Evolutionary conservation across 2,113 vertebrate genomes (phyloP).

Genomic region (Poicephalus gulielmi): DNA sequence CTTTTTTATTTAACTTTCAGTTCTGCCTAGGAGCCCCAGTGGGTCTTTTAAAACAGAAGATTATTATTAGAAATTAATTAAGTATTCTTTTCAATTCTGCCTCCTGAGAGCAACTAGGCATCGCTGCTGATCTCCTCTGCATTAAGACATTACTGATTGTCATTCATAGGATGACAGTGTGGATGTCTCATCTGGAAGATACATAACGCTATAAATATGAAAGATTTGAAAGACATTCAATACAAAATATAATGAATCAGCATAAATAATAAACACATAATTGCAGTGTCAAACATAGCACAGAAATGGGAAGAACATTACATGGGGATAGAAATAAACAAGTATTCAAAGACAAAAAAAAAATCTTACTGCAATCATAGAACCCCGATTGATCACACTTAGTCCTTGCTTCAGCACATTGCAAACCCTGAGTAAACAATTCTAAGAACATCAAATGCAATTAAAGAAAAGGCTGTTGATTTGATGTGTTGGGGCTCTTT

Average conservation of each 20-base stretch:
- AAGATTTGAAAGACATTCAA: constrained; percentile 48
- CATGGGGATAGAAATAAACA: not conserved
- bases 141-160: constrained; percentile 65
- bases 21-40: constrained; percentile 50
- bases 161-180: not conserved
- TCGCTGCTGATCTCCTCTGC: constrained; percentile 32
- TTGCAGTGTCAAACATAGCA: constrained; percentile 5
- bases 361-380: not conserved
- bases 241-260: constrained; percentile 36
- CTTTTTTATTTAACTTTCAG: constrained; percentile 71
- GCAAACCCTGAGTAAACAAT: not conserved
- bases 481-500: not conserved
- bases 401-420: not conserved
- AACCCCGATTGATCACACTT: not conserved
- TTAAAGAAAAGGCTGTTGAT: not conserved
- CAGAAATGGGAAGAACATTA: not conserved
- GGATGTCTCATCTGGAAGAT: constrained; percentile 43
- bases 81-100: constrained; percentile 62
- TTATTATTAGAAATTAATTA: constrained; percentile 76
- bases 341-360: not conserved
- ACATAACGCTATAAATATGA: constrained; percentile 44
- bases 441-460: not conserved
- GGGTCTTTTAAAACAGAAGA: constrained; percentile 59
- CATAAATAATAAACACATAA: constrained; percentile 34
- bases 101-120: constrained; percentile 54